Evolutionary conservation across 1,140 invertebrate genomes (phyloP).

Genomic region (Micrasema longulum): DNA sequence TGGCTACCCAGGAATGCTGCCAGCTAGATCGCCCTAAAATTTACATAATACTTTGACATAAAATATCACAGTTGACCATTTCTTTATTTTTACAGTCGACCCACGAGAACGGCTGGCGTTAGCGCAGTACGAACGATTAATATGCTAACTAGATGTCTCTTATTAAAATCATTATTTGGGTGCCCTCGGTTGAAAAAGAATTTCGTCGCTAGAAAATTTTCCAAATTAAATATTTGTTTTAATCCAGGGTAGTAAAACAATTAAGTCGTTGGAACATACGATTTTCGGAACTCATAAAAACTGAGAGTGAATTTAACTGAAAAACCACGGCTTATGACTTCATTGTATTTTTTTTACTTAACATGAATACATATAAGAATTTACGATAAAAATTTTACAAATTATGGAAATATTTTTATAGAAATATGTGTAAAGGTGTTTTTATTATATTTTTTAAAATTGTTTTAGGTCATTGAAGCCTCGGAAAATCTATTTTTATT

Average conservation of each 20-base stretch:
- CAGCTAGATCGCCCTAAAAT: slow-evolving; percentile 12
- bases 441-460: no score
- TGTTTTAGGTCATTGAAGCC: no score
- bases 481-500: no score
- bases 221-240: slow-evolving; percentile 47
- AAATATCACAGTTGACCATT: slow-evolving; percentile 44
- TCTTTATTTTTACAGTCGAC: slow-evolving; percentile 44
- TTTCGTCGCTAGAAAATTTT: slow-evolving; percentile 20
- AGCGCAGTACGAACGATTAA: slow-evolving; percentile 40
- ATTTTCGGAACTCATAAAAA: neutral
- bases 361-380: no score
- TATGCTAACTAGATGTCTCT: slow-evolving; percentile 46
- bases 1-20: slow-evolving; percentile 9
- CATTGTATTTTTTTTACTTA: no score
- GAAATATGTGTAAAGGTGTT: no score
- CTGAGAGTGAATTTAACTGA: no score
- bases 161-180: slow-evolving; percentile 44
- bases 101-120: slow-evolving; percentile 26
- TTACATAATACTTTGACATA: slow-evolving; percentile 49
- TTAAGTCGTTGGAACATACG: slow-evolving; percentile 9
- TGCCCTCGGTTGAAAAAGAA: neutral
- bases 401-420: no score
- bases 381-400: no score
- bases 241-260: slow-evolving; percentile 35
- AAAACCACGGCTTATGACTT: no score